Evolutionary conservation across 2,888 invertebrate genomes (phyloP).

Genomic region (Acleris emargana): DNA sequence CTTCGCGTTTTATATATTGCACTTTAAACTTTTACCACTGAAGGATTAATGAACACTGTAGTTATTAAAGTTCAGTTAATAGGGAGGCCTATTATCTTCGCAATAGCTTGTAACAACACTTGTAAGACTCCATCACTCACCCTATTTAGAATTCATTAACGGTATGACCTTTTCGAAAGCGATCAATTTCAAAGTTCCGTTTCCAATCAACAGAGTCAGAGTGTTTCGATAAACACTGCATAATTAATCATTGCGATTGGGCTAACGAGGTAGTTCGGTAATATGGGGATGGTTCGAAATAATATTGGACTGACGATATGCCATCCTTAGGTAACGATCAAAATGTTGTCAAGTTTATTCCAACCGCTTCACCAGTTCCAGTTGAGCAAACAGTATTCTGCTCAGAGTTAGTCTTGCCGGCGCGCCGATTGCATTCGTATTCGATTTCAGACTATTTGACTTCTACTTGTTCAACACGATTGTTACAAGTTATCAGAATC

Average conservation of each 20-base stretch:
- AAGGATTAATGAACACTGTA: conserved; percentile 40
- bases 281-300: conserved; percentile 47
- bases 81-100: conserved; percentile 48
- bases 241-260: conserved; percentile 18
- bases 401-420: conserved; percentile 39
- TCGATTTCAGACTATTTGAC: conserved; percentile 49
- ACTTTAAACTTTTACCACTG: conserved; percentile 38
- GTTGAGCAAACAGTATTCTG: conserved; percentile 53
- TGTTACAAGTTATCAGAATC: conserved; percentile 42
- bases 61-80: conserved; percentile 40
- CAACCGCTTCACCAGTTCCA: conserved; percentile 48
- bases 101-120: conserved; percentile 44
- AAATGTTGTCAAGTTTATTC: conserved; percentile 62
- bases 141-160: conserved; percentile 21
- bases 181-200: conserved; percentile 21
- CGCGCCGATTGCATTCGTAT: conserved; percentile 46
- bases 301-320: conserved; percentile 51
- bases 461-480: conserved; percentile 48
- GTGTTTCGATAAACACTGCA: conserved; percentile 24
- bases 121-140: conserved; percentile 65
- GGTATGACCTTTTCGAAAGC: conserved; percentile 56
- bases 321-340: conserved; percentile 50
- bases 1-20: conserved; percentile 44
- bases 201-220: conserved; percentile 15
- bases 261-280: conserved; percentile 41